Evolutionary conservation across 2,797 vertebrate genomes (phyloP).

Genomic region (Dermochelys coriacea): DNA sequence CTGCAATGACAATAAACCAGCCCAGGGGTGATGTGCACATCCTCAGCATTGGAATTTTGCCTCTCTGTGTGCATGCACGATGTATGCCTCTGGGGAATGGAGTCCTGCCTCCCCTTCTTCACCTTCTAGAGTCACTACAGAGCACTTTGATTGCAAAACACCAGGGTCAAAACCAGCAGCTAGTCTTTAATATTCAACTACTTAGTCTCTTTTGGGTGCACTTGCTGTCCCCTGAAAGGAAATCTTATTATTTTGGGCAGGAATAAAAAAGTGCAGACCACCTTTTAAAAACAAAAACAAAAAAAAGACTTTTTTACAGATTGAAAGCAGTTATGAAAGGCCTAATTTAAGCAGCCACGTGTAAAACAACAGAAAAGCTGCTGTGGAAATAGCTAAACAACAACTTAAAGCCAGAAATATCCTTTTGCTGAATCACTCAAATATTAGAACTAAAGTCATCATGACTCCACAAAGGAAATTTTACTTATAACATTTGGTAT

Average conservation of each 20-base stretch:
- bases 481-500: neutral
- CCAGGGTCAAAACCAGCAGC: neutral
- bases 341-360: neutral
- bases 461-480: accelerated
- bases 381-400: neutral
- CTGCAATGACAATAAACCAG: too few relatives aligned
- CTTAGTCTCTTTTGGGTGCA: neutral
- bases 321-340: neutral
- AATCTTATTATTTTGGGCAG: neutral
- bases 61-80: neutral
- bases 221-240: neutral
- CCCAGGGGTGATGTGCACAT: neutral
- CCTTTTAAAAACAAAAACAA: neutral
- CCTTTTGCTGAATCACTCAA: neutral
- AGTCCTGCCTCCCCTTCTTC: neutral
- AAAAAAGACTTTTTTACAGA: neutral
- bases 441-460: neutral
- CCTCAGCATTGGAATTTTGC: neutral
- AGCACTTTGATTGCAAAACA: neutral
- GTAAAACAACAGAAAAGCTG: neutral
- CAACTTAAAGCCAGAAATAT: neutral
- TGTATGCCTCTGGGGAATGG: neutral
- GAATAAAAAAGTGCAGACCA: neutral
- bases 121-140: neutral
- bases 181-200: neutral